A percentile compares a stretch with the other conserved stretches of the same genome.
These are phyloP conservation scores for Lasiommata megera DNA, from an alignment of 2,888 invertebrate species.

Conservation along the genomic window DNA sequence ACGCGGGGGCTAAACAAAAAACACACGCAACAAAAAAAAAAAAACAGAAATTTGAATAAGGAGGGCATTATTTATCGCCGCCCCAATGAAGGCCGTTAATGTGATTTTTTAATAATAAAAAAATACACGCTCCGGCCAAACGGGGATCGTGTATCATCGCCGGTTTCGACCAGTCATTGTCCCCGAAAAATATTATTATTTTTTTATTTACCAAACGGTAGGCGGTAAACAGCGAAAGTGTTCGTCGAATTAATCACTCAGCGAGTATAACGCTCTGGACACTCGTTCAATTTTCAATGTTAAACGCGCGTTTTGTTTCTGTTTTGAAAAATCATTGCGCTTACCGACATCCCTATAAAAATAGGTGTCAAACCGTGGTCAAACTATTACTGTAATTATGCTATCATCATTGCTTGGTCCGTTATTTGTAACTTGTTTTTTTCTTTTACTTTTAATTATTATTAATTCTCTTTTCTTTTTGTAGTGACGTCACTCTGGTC, in stretches of 20 bases:
- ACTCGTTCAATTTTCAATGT: constrained; percentile 33
- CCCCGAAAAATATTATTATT: constrained; percentile 56
- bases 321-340: constrained; percentile 13
- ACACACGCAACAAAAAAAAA: constrained; percentile 43
- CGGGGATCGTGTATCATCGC: constrained; percentile 81
- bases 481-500: too few relatives aligned
- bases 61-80: constrained; percentile 81
- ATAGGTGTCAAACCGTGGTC: too few relatives aligned
- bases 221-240: constrained; percentile 57
- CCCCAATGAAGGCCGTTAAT: constrained; percentile 81
- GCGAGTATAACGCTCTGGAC: constrained; percentile 41
- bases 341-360: too few relatives aligned
- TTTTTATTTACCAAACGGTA: constrained; percentile 57
- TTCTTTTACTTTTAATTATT: too few relatives aligned
- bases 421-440: too few relatives aligned
- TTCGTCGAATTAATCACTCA: constrained; percentile 67
- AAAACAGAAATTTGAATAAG: constrained; percentile 80
- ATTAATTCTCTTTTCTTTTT: too few relatives aligned
- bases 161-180: constrained; percentile 77
- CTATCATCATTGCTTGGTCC: too few relatives aligned
- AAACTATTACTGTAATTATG: too few relatives aligned
- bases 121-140: constrained; percentile 73
- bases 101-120: constrained; percentile 79
- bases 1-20: constrained; percentile 76
- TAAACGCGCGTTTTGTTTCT: constrained; percentile 25